phyloP scores from a whole-genome alignment of 2,888 invertebrate species.

The Sepiola atlantica region DNA sequence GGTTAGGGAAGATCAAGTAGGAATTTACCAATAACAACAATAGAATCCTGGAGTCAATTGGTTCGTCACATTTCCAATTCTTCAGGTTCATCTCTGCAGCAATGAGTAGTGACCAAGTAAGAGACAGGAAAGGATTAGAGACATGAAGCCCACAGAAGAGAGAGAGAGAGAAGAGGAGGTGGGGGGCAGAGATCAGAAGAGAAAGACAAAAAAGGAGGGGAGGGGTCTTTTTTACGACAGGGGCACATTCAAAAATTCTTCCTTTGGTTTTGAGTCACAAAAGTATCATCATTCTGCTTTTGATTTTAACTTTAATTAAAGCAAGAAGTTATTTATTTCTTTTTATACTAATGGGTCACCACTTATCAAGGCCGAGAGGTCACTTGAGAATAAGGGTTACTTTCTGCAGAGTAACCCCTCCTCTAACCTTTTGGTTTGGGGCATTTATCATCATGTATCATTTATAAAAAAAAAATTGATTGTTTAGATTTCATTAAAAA shows the following conservation, averaged over 20 bases:
- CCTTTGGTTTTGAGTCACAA: not conserved
- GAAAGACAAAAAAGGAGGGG: conserved; percentile 57
- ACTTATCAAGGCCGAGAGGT: too few species aligned
- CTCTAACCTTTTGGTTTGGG: too few species aligned
- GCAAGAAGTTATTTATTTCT: too few species aligned
- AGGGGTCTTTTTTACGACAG: not conserved
- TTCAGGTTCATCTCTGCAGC: conserved; percentile 44
- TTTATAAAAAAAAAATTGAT: too few species aligned
- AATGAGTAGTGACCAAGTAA: conserved; percentile 25
- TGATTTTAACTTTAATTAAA: too few species aligned
- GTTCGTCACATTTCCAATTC: conserved; percentile 45
- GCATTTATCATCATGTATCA: too few species aligned
- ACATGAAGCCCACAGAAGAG: conserved; percentile 57
- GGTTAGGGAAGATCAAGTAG: conserved; percentile 34
- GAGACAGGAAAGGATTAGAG: conserved; percentile 52
- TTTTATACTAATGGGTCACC: too few species aligned
- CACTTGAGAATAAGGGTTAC: too few species aligned
- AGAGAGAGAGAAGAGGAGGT: conserved; percentile 55
- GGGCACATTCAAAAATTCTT: not conserved
- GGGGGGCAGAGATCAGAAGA: conserved; percentile 64
- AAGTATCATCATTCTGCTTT: too few species aligned
- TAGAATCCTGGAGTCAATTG: conserved; percentile 43
- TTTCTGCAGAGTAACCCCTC: too few species aligned
- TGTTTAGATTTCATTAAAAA: too few species aligned
- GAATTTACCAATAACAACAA: conserved; percentile 44